phyloP scores from a whole-genome alignment of 2,888 invertebrate species.

The Reticulitermes lucifugus region DNA sequence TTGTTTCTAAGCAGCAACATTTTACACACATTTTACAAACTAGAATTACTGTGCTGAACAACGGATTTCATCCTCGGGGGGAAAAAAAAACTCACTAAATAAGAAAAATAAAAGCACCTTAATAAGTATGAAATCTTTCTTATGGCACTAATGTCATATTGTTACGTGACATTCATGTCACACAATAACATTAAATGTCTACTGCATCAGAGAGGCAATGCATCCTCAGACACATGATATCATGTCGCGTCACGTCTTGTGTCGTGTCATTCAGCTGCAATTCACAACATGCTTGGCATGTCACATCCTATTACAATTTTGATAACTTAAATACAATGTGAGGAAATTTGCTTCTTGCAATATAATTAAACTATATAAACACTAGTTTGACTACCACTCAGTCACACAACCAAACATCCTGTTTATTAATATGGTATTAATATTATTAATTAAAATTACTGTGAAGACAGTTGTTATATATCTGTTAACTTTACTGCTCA shows the following conservation, averaged over 20 bases:
- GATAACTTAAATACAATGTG: background rate
- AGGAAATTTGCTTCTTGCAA: background rate
- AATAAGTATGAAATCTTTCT: background rate
- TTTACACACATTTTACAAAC: background rate
- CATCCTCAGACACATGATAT: background rate
- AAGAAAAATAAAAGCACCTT: constrained; percentile 21
- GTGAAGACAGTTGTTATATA: constrained; percentile 17
- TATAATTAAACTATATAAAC: constrained; percentile 1
- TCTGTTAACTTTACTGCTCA: background rate
- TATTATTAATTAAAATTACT: constrained; percentile 18
- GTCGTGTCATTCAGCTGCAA: background rate
- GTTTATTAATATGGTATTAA: constrained; percentile 31
- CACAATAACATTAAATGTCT: background rate
- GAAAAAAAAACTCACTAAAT: background rate
- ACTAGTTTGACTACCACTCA: constrained; percentile 20
- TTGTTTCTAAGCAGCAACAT: background rate
- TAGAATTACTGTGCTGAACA: background rate
- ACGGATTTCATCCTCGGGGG: background rate
- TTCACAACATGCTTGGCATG: constrained; percentile 10
- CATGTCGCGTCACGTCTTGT: background rate
- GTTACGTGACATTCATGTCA: background rate
- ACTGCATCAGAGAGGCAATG: background rate
- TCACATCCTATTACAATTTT: constrained; percentile 9
- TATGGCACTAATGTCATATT: constrained; percentile 29
- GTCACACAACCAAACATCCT: constrained; percentile 29